phyloP scores from a whole-genome alignment of 2,797 vertebrate genomes.

The Pterois miles region DNA sequence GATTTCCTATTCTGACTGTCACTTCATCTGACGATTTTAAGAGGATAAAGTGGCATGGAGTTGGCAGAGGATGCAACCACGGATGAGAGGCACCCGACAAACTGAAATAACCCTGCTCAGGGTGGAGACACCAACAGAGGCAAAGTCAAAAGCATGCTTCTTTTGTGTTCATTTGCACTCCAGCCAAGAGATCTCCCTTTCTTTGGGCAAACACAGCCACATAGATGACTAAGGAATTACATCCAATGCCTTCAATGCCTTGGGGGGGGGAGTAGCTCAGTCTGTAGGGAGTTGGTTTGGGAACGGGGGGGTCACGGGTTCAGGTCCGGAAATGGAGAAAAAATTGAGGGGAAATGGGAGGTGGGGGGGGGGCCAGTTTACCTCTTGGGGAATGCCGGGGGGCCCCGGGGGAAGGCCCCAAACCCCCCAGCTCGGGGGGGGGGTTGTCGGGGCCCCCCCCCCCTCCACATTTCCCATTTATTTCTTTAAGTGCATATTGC shows the following conservation, averaged over 20 bases:
- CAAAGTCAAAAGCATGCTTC: conserved; percentile 9
- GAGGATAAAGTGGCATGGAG: conserved; percentile 46
- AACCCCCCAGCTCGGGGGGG: too few species aligned
- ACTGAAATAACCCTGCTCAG: conserved; percentile 33
- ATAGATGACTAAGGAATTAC: not conserved
- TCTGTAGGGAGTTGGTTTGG: too few species aligned
- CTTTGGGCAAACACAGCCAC: not conserved
- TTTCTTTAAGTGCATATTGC: too few species aligned
- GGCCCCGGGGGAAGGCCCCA: too few species aligned
- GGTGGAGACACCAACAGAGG: not conserved
- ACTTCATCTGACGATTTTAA: conserved; percentile 52
- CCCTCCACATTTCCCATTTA: too few species aligned
- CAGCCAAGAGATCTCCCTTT: conserved; percentile 19
- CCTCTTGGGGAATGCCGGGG: too few species aligned
- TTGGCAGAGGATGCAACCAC: conserved; percentile 31
- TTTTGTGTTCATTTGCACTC: conserved; percentile 20
- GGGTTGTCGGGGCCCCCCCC: too few species aligned
- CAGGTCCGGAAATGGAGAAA: too few species aligned
- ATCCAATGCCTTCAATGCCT: not conserved
- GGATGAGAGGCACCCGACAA: conserved; percentile 41
- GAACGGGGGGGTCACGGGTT: too few species aligned
- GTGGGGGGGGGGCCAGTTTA: too few species aligned
- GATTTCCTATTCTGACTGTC: conserved; percentile 61
- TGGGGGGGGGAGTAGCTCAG: too few species aligned
- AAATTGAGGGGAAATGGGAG: too few species aligned